A percentile compares a stretch with the other conserved stretches of the same genome.
phyloP scores from a whole-genome alignment of 2,797 vertebrate species.

The Poliocrania exsul region DNA sequence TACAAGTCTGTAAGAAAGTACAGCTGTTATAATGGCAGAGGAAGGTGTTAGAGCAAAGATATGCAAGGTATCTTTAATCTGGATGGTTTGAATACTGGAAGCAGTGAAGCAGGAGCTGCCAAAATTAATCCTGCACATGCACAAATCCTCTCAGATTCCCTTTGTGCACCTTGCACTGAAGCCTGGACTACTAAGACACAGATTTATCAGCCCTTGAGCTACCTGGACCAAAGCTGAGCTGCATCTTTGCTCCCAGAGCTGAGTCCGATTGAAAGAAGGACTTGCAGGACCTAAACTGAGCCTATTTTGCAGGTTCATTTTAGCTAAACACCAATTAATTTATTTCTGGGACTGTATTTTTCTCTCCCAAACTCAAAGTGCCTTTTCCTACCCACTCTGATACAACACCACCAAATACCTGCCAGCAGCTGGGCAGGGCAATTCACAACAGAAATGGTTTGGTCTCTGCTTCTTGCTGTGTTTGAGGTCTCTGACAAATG shows the following conservation, averaged over 20 bases:
- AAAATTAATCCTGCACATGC: background rate
- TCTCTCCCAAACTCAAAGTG: background rate
- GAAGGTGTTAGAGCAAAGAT: background rate
- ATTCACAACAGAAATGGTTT: fast-evolving
- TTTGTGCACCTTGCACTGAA: background rate
- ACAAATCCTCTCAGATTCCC: background rate
- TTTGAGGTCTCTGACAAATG: background rate
- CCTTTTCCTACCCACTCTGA: background rate
- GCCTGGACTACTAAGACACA: background rate
- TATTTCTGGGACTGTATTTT: background rate
- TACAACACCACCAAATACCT: background rate
- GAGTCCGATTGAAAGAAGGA: background rate
- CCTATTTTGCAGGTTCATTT: background rate
- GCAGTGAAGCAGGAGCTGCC: background rate
- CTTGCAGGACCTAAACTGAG: background rate
- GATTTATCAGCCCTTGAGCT: background rate
- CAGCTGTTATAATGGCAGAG: fast-evolving
- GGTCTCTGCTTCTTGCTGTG: background rate
- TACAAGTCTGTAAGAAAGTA: background rate
- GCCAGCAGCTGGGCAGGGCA: background rate
- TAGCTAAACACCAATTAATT: background rate
- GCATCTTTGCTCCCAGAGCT: background rate
- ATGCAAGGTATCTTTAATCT: background rate
- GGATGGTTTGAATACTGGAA: background rate
- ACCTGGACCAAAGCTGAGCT: background rate